Evolutionary conservation across 2,113 vertebrate species (phyloP).

Genomic region (Collichthys lucidus): DNA sequence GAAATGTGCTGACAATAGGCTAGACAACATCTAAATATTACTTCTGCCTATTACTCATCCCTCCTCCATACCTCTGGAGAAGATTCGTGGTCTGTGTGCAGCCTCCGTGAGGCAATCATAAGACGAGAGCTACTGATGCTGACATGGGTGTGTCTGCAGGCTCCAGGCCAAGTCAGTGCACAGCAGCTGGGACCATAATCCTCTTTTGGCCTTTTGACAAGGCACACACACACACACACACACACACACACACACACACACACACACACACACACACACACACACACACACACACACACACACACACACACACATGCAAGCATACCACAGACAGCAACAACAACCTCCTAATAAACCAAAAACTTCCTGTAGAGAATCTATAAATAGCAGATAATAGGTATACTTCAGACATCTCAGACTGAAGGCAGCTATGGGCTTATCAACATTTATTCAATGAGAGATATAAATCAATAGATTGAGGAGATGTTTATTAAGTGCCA

Average conservation of each 20-base stretch:
- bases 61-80: slow-evolving; percentile 19
- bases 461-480: neutral
- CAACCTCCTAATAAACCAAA: slow-evolving; percentile 56
- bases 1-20: neutral
- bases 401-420: neutral
- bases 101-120: slow-evolving; percentile 54
- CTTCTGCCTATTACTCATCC: neutral
- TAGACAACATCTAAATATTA: neutral
- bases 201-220: slow-evolving; percentile 72
- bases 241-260: slow-evolving; percentile 18
- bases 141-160: slow-evolving; percentile 73
- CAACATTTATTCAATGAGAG: neutral
- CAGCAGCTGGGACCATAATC: slow-evolving; percentile 80
- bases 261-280: slow-evolving; percentile 12
- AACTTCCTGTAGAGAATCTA: slow-evolving; percentile 51
- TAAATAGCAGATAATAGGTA: slow-evolving; percentile 9
- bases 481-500: neutral
- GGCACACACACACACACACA: slow-evolving; percentile 26
- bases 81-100: slow-evolving; percentile 48
- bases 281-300: slow-evolving; percentile 4
- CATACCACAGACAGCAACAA: neutral
- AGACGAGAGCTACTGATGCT: slow-evolving; percentile 68
- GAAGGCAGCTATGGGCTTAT: neutral
- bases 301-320: slow-evolving; percentile 4
- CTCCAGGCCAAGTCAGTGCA: slow-evolving; percentile 70